These are phyloP conservation scores for Sminthurinus aureus DNA, from an alignment of 2,888 invertebrate genomes.

Conservation along the genomic window DNA sequence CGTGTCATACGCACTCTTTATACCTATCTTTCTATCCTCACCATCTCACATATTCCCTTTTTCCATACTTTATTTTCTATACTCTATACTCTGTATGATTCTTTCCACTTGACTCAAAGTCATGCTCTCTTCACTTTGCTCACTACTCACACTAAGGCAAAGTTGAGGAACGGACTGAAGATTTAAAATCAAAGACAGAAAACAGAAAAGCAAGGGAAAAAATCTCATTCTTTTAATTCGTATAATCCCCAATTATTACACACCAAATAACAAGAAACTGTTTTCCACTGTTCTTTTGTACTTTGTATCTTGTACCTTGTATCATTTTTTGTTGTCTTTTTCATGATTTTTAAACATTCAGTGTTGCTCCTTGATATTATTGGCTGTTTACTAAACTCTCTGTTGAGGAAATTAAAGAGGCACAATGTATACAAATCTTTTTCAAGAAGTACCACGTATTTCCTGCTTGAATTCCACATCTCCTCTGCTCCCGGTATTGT, in stretches of 20 bases:
- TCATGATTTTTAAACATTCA: not conserved
- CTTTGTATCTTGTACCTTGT: too few relatives aligned
- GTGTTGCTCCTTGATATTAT: not conserved
- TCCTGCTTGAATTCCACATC: too few relatives aligned
- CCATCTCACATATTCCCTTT: too few relatives aligned
- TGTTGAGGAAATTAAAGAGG: too few relatives aligned
- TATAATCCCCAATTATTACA: slow-evolving; percentile 7
- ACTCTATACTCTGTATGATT: not conserved
- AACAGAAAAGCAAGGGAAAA: too few relatives aligned
- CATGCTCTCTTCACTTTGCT: not conserved
- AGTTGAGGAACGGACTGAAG: not conserved
- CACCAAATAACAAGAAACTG: not conserved
- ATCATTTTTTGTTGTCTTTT: not conserved
- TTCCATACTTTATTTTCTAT: not conserved
- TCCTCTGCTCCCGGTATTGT: too few relatives aligned
- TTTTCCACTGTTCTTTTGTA: not conserved
- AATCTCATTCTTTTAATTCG: not conserved
- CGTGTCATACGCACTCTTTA: not conserved
- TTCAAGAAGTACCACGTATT: too few relatives aligned
- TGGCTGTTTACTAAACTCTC: too few relatives aligned
- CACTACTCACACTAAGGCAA: too few relatives aligned
- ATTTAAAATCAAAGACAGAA: too few relatives aligned
- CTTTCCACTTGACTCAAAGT: not conserved
- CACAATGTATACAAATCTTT: too few relatives aligned
- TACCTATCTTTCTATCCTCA: not conserved